Conservation (phyloP, 2,797 vertebrate species). For the Spinibarbus caldwelli region DNA sequence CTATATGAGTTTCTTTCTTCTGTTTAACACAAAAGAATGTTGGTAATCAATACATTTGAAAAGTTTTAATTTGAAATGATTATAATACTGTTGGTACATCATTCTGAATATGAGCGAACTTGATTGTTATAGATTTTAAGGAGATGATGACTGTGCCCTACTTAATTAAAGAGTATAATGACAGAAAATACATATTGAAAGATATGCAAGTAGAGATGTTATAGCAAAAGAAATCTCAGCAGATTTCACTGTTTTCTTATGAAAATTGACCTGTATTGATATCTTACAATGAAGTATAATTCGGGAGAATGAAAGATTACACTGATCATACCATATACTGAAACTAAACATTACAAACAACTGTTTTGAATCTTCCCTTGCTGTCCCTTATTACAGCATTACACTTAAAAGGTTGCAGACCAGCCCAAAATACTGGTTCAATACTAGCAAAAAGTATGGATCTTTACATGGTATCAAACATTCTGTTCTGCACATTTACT, state of each 20-base stretch:
- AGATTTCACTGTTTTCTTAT: slow-evolving; percentile 11
- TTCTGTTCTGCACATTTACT: not conserved
- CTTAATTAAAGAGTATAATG: not conserved
- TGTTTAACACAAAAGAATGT: not conserved
- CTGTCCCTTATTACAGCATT: not conserved
- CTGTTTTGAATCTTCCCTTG: not conserved
- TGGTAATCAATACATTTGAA: not conserved
- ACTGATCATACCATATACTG: not conserved
- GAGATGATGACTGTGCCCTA: not conserved
- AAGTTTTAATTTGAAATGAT: slow-evolving; percentile 4
- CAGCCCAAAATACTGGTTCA: not conserved
- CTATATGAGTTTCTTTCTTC: not conserved
- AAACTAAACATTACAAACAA: slow-evolving; percentile 22
- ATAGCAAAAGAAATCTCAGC: not conserved
- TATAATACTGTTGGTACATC: slow-evolving; percentile 19
- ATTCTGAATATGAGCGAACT: slow-evolving; percentile 16
- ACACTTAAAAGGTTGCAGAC: slow-evolving; percentile 6
- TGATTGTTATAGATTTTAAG: not conserved
- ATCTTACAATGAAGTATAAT: not conserved
- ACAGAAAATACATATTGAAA: not conserved
- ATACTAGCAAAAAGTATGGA: not conserved
- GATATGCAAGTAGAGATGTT: not conserved
- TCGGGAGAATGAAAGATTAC: not conserved
- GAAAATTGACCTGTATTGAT: not conserved
- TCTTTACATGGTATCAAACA: slow-evolving; percentile 10